A percentile compares a stretch with the other conserved stretches of the same genome.
These are phyloP conservation scores for Melieria crassipennis DNA, from an alignment of 2,888 invertebrate genomes.

Conservation along the genomic window DNA sequence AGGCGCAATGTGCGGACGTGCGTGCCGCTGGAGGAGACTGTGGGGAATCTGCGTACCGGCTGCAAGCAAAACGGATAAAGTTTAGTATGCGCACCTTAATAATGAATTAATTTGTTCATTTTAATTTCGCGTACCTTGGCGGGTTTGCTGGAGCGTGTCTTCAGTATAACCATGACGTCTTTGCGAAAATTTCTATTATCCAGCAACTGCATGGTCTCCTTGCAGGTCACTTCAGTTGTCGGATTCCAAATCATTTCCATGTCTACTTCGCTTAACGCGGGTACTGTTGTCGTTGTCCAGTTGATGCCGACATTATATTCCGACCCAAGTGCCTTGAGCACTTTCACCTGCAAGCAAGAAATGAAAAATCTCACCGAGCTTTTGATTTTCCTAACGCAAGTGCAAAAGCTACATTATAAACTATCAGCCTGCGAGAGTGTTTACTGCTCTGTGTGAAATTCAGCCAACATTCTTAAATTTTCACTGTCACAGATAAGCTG, in stretches of 20 bases:
- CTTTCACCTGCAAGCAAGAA: conserved; percentile 64
- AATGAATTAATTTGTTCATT: not conserved
- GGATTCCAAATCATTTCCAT: conserved; percentile 76
- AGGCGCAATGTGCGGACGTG: conserved; percentile 57
- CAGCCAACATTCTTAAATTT: no score
- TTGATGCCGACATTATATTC: conserved; percentile 71
- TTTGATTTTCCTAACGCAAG: not conserved
- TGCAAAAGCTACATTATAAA: no score
- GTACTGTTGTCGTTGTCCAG: conserved; percentile 69
- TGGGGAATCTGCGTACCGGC: conserved; percentile 61
- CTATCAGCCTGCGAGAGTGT: no score
- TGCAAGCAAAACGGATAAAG: conserved; percentile 34
- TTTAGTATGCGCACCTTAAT: not conserved
- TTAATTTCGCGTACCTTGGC: conserved; percentile 48
- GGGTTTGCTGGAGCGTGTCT: conserved; percentile 66
- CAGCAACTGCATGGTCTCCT: conserved; percentile 73
- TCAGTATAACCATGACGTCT: conserved; percentile 74
- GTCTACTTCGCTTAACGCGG: conserved; percentile 68
- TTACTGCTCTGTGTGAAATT: no score
- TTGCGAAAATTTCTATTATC: conserved; percentile 74
- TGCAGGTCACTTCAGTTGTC: conserved; percentile 68
- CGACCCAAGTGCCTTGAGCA: conserved; percentile 68
- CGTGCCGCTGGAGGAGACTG: conserved; percentile 46
- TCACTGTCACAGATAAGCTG: no score
- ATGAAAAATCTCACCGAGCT: not conserved